A percentile compares a stretch with the other conserved stretches of the same genome.
phyloP scores from a whole-genome alignment of 2,113 vertebrate genomes.

The Peromyscus californicus region DNA sequence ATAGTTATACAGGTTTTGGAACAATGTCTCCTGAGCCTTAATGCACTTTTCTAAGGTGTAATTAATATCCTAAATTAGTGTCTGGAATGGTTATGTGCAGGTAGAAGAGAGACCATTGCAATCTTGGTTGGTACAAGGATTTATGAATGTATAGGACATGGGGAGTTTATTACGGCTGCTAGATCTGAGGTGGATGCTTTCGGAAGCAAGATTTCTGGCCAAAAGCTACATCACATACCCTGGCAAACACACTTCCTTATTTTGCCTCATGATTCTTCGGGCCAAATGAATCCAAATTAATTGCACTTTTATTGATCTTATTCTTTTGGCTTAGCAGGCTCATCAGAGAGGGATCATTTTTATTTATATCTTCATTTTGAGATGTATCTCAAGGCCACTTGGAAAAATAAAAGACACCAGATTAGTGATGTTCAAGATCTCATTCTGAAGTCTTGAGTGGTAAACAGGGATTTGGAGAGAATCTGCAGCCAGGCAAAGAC shows the following conservation, averaged over 20 bases:
- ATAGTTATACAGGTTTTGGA: slow-evolving; percentile 46
- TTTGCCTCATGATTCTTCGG: slow-evolving; percentile 72
- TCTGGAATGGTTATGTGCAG: slow-evolving; percentile 65
- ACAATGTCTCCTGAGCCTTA: slow-evolving; percentile 54
- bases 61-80: slow-evolving; percentile 75
- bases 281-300: slow-evolving; percentile 81
- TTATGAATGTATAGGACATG: slow-evolving; percentile 70
- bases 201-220: slow-evolving; percentile 81
- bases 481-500: not conserved
- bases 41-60: slow-evolving; percentile 69
- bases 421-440: slow-evolving; percentile 37
- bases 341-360: slow-evolving; percentile 79
- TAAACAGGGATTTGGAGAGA: slow-evolving; percentile 65
- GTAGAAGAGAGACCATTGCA: slow-evolving; percentile 61
- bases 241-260: slow-evolving; percentile 77
- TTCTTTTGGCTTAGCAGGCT: slow-evolving; percentile 72
- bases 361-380: slow-evolving; percentile 80
- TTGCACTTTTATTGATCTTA: slow-evolving; percentile 82
- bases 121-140: slow-evolving; percentile 47
- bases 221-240: slow-evolving; percentile 79
- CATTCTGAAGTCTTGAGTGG: slow-evolving; percentile 51
- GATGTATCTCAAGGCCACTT: slow-evolving; percentile 75
- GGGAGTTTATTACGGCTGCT: slow-evolving; percentile 75
- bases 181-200: slow-evolving; percentile 69
- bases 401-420: slow-evolving; percentile 68